Conservation (phyloP, 2,797 vertebrate genomes). For the Myiothlypis chrysogaster region DNA sequence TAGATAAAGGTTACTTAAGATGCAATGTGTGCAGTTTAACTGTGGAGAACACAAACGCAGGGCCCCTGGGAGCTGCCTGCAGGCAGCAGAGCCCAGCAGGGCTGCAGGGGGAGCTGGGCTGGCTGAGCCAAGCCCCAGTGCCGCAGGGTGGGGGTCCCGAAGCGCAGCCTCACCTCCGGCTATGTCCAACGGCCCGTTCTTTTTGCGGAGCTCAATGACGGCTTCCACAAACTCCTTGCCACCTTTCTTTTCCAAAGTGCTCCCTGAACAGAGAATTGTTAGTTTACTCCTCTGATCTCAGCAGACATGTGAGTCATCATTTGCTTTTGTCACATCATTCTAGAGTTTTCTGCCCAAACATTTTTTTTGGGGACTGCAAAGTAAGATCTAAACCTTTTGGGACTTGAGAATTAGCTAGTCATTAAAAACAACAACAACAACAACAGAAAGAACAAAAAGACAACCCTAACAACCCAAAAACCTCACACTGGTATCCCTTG, state of each 20-base stretch:
- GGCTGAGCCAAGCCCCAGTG: not conserved
- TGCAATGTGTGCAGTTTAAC: not conserved
- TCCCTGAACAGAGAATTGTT: slow-evolving; percentile 80
- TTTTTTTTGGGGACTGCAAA: slow-evolving; percentile 70
- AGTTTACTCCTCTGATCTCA: slow-evolving; percentile 27
- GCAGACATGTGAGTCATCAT: slow-evolving; percentile 8
- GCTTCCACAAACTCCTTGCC: slow-evolving; percentile 95
- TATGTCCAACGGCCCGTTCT: slow-evolving; percentile 92
- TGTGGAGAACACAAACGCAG: rapidly evolving
- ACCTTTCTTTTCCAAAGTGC: slow-evolving; percentile 94
- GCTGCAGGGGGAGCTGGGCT: rapidly evolving
- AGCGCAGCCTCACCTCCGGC: slow-evolving; percentile 86
- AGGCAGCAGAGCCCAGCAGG: not conserved
- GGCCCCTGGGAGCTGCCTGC: not conserved
- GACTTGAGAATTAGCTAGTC: slow-evolving; percentile 58
- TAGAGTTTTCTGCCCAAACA: slow-evolving; percentile 64
- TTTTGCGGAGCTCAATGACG: slow-evolving; percentile 91
- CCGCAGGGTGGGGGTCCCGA: not conserved
- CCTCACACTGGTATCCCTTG: slow-evolving; percentile 18
- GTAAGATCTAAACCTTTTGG: slow-evolving; percentile 77
- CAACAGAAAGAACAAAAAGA: slow-evolving; percentile 49
- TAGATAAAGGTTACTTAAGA: not conserved
- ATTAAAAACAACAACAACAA: slow-evolving; percentile 56
- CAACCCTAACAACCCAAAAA: slow-evolving; percentile 59
- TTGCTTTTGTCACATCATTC: slow-evolving; percentile 18